Evolutionary conservation across 2,888 invertebrate species (phyloP).

Genomic region (Octonoba sinensis): DNA sequence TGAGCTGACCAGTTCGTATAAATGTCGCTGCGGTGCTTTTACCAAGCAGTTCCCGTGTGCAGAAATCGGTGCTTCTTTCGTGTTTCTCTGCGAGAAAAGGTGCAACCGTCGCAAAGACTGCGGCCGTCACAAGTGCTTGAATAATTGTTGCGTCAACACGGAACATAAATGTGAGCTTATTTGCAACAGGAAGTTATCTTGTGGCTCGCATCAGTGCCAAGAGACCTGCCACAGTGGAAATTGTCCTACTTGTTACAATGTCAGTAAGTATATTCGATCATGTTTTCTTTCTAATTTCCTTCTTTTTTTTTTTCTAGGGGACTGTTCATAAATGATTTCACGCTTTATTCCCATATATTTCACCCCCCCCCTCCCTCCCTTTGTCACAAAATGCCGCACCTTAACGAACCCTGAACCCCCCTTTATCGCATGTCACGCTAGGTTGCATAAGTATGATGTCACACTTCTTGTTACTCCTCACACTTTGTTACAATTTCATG

Average conservation of each 20-base stretch:
- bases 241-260: constrained; percentile 82
- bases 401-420: too few relatives aligned
- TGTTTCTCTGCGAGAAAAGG: constrained; percentile 84
- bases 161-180: constrained; percentile 85
- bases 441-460: too few relatives aligned
- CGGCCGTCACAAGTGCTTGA: constrained; percentile 85
- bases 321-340: too few relatives aligned
- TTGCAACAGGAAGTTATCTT: constrained; percentile 79
- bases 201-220: constrained; percentile 82
- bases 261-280: constrained; percentile 76
- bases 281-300: background rate
- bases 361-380: too few relatives aligned
- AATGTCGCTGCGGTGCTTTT: constrained; percentile 88
- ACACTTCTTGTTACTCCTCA: too few relatives aligned
- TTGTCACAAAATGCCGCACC: too few relatives aligned
- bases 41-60: constrained; percentile 84
- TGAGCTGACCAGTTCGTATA: constrained; percentile 80
- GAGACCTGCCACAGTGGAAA: constrained; percentile 79
- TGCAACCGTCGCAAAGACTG: constrained; percentile 80
- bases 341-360: too few relatives aligned
- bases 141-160: constrained; percentile 86
- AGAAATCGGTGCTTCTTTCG: constrained; percentile 80
- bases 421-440: too few relatives aligned
- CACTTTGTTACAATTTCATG: too few relatives aligned
- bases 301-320: too few relatives aligned